These are phyloP conservation scores for Caenorhabditis auriculariae DNA, from an alignment of 2,888 invertebrate species.

Conservation along the genomic window DNA sequence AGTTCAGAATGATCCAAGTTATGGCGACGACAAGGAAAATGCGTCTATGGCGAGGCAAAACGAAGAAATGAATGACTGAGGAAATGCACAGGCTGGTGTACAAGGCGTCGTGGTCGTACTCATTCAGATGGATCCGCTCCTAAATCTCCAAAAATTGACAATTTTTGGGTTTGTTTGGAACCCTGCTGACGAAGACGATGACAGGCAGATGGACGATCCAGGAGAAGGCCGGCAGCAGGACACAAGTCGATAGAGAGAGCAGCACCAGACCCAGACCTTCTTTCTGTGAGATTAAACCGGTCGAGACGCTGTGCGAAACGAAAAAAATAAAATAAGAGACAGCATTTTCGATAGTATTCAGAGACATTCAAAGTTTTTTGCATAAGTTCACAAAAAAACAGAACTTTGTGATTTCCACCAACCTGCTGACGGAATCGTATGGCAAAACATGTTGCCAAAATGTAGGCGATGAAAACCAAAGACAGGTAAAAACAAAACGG, in stretches of 20 bases:
- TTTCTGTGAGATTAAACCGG: slow-evolving; percentile 8
- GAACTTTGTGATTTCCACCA: too few species aligned
- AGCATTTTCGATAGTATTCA: too few species aligned
- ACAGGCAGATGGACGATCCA: slow-evolving; percentile 60
- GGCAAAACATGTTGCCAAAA: slow-evolving; percentile 32
- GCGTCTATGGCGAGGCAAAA: slow-evolving; percentile 60
- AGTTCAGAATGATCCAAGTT: slow-evolving; percentile 51
- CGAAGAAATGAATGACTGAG: slow-evolving; percentile 56
- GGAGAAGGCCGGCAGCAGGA: slow-evolving; percentile 54
- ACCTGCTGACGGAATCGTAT: slow-evolving; percentile 39
- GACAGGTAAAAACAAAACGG: slow-evolving; percentile 34
- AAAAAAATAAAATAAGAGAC: too few species aligned
- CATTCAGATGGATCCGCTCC: slow-evolving; percentile 33
- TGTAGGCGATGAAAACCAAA: slow-evolving; percentile 35
- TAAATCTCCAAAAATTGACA: not conserved
- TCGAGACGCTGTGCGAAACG: too few species aligned
- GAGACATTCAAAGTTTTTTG: too few species aligned
- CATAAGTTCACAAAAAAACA: too few species aligned
- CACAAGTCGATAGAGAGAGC: slow-evolving; percentile 50
- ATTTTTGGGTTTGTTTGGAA: not conserved
- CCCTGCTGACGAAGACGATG: slow-evolving; percentile 43
- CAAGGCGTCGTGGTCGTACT: slow-evolving; percentile 35
- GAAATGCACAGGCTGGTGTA: slow-evolving; percentile 32
- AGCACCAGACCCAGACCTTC: slow-evolving; percentile 43
- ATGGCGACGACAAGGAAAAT: slow-evolving; percentile 53